Base-by-base conservation (phyloP, 92 coral and sea anemone species). In the Muricea muricata region DNA sequence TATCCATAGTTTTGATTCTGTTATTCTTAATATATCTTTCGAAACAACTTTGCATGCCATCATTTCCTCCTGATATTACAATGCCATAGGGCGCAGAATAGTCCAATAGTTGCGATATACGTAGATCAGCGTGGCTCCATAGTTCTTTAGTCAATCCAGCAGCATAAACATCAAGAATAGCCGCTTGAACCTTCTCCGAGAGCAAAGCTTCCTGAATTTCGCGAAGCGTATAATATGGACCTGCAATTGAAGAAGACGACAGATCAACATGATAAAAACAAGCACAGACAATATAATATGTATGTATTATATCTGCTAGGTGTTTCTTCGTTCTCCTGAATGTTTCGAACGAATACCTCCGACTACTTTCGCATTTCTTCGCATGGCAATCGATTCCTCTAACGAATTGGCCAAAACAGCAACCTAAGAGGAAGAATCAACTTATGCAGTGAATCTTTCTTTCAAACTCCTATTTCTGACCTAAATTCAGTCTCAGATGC, bases 61-160 rank as follows among this genome's bases (percentile, higher is more conserved):
- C 28, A 1, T 26, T 33, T 3, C 46, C 75, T 0, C 75, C 75
- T 18, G 75, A 33, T 15, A 37, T 33, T 7, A 33, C 75, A 32
- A 68, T 33, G 25, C 75, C 75, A 37, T 68, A 68, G 9, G 75
- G 15, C 8, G 75, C 26, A 20, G 75, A 20, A 68, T 68, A 68
- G 46, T 33, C 46, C 75, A 68, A 25, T 6, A 68, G 11, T 68
- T 30, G 41, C 4, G 75, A 68, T 10, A 68, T 68, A 37, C 75
- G 75, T 37, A 68, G 75, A 15, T 29, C 46, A 29, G 75, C 35
- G 46, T 68, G 75, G 75, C 15, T 68, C 75, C 75, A 68, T 2
- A 68, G 75, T 29, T 68, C 24, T 32, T 68, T 68, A 0, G 42
- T 68, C 4, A 68, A 13, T 29, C 42, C 75, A 3, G 75, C 46